phyloP scores from a whole-genome alignment of 2,888 invertebrate species.

The Pachymerium ferrugineum region DNA sequence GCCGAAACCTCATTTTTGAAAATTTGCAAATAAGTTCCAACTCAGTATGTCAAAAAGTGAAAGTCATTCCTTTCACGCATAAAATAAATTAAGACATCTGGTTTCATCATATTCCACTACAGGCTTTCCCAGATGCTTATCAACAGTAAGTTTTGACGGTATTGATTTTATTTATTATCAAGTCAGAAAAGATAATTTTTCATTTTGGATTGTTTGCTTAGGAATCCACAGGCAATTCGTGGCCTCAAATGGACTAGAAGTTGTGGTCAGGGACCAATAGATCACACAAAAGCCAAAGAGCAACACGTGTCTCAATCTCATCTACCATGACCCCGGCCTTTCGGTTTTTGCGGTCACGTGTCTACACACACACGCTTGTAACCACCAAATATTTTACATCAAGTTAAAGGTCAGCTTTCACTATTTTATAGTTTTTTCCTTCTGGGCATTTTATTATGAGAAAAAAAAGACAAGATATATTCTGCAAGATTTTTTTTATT shows the following conservation, averaged over 20 bases:
- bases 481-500: neutral
- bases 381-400: neutral
- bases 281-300: neutral
- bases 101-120: too few relatives aligned
- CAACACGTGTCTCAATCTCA: neutral
- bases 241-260: neutral
- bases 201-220: too few relatives aligned
- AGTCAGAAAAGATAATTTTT: too few relatives aligned
- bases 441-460: too few relatives aligned
- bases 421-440: too few relatives aligned
- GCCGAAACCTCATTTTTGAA: neutral
- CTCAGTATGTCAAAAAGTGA: too few relatives aligned
- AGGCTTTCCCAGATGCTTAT: too few relatives aligned
- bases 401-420: too few relatives aligned
- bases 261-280: constrained; percentile 2
- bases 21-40: neutral
- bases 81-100: too few relatives aligned
- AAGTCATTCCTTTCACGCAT: neutral
- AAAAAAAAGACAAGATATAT: neutral
- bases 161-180: neutral
- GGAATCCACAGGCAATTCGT: neutral
- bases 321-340: neutral
- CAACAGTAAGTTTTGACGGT: too few relatives aligned
- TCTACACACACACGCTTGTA: neutral
- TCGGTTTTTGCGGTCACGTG: neutral